Conservation (phyloP, 2,797 vertebrate species). For the Scolopax bukidnonensis region DNA sequence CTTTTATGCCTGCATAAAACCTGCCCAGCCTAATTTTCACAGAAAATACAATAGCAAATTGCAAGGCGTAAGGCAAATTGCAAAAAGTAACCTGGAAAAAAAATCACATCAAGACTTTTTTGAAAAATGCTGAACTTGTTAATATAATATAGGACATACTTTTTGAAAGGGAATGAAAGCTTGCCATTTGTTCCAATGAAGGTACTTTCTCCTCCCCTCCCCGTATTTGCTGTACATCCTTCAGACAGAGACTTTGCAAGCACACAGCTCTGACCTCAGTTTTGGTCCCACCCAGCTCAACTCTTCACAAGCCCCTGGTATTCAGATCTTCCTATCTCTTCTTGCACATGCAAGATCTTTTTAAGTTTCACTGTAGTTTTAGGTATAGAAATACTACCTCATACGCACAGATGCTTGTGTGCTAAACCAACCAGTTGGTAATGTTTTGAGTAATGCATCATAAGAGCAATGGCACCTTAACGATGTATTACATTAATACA, state of each 20-base stretch:
- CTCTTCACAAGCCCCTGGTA: background rate
- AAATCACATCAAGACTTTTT: background rate
- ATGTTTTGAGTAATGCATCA: conserved; percentile 71
- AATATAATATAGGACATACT: background rate
- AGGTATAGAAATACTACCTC: conserved; percentile 1
- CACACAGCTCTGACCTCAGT: background rate
- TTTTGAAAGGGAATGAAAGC: background rate
- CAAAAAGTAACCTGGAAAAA: background rate
- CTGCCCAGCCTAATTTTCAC: background rate
- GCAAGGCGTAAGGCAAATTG: background rate
- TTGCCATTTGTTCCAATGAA: background rate
- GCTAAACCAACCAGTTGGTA: conserved; percentile 54
- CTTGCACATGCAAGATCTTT: background rate
- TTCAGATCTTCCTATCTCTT: background rate
- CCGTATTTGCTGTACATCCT: background rate
- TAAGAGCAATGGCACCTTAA: conserved; percentile 74
- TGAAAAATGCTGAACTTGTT: background rate
- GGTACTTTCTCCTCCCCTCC: background rate
- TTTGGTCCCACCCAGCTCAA: background rate
- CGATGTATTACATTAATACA: conserved; percentile 73
- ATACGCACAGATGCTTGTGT: conserved; percentile 39
- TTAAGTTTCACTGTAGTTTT: background rate
- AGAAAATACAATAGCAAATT: background rate
- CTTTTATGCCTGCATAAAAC: background rate
- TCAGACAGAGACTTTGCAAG: background rate